Evolutionary conservation across 2,888 invertebrate genomes (phyloP).

Genomic region (Mylabris sibirica): DNA sequence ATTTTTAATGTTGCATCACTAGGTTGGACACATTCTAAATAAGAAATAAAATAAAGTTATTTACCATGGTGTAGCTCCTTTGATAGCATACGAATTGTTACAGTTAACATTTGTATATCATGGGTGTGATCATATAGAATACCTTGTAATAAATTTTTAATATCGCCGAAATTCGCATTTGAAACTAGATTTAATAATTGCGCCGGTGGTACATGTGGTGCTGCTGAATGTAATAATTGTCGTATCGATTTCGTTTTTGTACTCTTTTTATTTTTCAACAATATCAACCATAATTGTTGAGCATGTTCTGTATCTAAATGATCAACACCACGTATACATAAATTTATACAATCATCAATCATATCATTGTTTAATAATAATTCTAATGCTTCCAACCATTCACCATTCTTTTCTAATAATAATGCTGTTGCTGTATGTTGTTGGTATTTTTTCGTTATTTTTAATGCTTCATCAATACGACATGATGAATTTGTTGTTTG

Average conservation of each 20-base stretch:
- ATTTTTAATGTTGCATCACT: too few species aligned
- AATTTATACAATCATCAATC: conserved; percentile 54
- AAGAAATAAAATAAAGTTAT: too few species aligned
- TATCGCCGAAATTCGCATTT: conserved; percentile 69
- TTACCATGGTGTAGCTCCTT: conserved; percentile 71
- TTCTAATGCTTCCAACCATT: conserved; percentile 75
- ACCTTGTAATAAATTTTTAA: conserved; percentile 67
- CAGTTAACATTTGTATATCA: conserved; percentile 75
- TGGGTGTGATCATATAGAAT: conserved; percentile 81
- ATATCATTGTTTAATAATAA: conserved; percentile 64
- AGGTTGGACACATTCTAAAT: too few species aligned
- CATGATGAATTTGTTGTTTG: conserved; percentile 62
- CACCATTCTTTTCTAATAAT: conserved; percentile 77
- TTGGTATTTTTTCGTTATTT: conserved; percentile 70
- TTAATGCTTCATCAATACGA: conserved; percentile 69
- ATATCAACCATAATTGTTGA: conserved; percentile 64
- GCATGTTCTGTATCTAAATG: conserved; percentile 60
- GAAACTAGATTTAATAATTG: conserved; percentile 68
- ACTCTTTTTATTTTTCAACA: conserved; percentile 61
- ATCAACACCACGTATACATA: conserved; percentile 63
- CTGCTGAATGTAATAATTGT: conserved; percentile 65
- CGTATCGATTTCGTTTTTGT: conserved; percentile 60
- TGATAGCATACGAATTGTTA: conserved; percentile 72
- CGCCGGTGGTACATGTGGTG: conserved; percentile 66
- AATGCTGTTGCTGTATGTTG: conserved; percentile 74